phyloP scores from a whole-genome alignment of 2,113 vertebrate species.

The Pavo muticus region DNA sequence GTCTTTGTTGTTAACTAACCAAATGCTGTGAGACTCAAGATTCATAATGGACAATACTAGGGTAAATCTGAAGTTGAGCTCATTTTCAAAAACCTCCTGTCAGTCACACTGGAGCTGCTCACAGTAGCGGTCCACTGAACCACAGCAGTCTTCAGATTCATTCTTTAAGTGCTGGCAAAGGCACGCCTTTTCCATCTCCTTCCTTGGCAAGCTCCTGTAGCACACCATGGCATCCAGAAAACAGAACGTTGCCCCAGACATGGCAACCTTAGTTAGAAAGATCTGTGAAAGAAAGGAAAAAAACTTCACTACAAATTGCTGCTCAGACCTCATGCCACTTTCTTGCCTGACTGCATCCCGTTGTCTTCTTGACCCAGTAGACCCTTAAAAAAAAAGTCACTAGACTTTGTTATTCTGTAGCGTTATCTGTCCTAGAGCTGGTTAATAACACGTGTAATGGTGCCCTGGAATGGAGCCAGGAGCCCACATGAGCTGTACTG shows the following conservation, averaged over 20 bases:
- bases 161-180: background rate
- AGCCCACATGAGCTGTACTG: background rate
- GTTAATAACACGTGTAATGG: background rate
- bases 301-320: background rate
- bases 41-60: background rate
- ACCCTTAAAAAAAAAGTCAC: background rate
- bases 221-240: background rate
- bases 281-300: background rate
- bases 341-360: background rate
- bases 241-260: fast-evolving
- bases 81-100: background rate
- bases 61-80: background rate
- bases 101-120: background rate
- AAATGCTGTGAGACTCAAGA: background rate
- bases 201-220: background rate
- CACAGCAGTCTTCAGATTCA: background rate
- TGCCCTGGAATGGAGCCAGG: background rate
- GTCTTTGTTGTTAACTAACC: background rate
- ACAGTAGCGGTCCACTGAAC: background rate
- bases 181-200: background rate
- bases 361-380: background rate
- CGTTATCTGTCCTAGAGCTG: background rate
- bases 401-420: background rate
- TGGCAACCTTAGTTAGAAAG: background rate
- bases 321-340: background rate